Conservation (phyloP, 2,113 vertebrate species). For the Sorex fumeus region DNA sequence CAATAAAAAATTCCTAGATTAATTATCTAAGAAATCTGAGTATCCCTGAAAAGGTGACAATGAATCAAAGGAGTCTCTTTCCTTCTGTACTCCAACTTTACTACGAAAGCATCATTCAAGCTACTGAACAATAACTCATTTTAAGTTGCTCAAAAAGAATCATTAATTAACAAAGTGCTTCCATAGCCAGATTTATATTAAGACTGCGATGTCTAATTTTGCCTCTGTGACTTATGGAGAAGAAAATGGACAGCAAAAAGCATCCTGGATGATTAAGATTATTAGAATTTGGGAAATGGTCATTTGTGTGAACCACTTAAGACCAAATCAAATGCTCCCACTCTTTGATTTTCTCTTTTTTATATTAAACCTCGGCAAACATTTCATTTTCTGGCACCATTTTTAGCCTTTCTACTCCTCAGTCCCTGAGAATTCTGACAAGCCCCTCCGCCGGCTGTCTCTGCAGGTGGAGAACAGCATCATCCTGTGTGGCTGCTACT, state of each 20-base stretch:
- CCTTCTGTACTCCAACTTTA: not conserved
- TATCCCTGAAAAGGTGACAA: constrained; percentile 41
- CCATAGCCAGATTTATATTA: not conserved
- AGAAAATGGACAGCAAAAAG: not conserved
- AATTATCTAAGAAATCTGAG: constrained; percentile 63
- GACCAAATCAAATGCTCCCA: constrained; percentile 3
- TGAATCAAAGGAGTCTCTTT: constrained; percentile 35
- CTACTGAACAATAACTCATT: not conserved
- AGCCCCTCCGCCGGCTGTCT: too few relatives aligned
- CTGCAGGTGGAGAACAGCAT: not conserved
- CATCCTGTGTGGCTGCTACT: not conserved
- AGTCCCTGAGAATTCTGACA: not conserved
- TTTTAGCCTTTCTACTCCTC: not conserved
- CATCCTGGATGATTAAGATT: not conserved
- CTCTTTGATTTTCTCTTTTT: not conserved
- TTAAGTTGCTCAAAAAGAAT: constrained; percentile 43
- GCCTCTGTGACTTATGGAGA: constrained; percentile 23
- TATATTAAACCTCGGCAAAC: constrained; percentile 25
- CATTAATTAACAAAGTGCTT: constrained; percentile 57
- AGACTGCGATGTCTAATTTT: not conserved
- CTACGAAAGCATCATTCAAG: not conserved
- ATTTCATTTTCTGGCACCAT: constrained; percentile 8
- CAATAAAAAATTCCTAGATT: constrained; percentile 47
- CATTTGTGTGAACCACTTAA: not conserved
- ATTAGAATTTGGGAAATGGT: not conserved